phyloP scores from a whole-genome alignment of 2,113 vertebrate genomes.

The Drymodes brunneopygia region DNA sequence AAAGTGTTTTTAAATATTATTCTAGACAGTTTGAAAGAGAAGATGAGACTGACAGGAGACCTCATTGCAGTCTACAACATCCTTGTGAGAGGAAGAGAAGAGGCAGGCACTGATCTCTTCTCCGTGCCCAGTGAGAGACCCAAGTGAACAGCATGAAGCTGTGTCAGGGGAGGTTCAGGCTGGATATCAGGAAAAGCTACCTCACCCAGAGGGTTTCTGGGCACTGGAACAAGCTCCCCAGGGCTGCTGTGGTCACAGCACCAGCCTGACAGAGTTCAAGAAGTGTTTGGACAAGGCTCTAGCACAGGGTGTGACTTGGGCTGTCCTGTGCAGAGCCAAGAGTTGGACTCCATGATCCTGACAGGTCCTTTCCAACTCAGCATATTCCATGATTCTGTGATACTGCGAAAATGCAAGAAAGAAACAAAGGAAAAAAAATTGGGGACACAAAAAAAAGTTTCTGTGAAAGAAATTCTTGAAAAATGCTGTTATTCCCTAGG shows the following conservation, averaged over 20 bases:
- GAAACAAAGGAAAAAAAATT: not conserved
- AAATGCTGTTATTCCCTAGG: not conserved
- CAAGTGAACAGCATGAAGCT: not conserved
- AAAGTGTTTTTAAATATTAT: not conserved
- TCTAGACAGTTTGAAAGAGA: not conserved
- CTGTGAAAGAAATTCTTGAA: not conserved
- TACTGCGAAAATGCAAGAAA: not conserved
- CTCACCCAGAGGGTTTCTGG: not conserved
- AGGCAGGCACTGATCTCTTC: not conserved
- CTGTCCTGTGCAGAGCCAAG: too few relatives aligned
- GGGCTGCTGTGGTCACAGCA: not conserved
- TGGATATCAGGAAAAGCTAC: not conserved
- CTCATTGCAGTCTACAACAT: not conserved
- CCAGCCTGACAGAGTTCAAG: not conserved
- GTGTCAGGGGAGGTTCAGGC: not conserved
- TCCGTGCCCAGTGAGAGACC: not conserved
- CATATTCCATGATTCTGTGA: not conserved
- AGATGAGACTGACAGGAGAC: not conserved
- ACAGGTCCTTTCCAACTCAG: not conserved
- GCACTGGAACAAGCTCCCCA: not conserved
- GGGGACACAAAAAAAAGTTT: not conserved
- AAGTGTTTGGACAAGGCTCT: rapidly evolving
- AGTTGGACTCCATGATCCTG: not conserved
- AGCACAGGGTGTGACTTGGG: not conserved
- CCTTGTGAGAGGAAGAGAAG: not conserved